A percentile compares a stretch with the other conserved stretches of the same genome.
Conservation (phyloP, 2,113 vertebrate genomes). For the Heterotis niloticus region DNA sequence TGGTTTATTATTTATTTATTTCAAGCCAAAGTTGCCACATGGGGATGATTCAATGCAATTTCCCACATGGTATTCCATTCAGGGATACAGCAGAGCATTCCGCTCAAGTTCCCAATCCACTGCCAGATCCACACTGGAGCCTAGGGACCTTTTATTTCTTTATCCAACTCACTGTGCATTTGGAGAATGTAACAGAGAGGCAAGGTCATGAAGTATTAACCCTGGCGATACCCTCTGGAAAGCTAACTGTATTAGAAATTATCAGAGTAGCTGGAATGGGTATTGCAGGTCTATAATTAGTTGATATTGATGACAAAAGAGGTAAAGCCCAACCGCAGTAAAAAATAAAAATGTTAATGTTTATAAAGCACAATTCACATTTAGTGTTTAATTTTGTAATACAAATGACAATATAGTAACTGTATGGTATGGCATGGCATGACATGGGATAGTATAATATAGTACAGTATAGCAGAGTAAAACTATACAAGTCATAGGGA, state of each 20-base stretch:
- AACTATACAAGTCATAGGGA: too few relatives aligned
- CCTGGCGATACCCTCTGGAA: not conserved
- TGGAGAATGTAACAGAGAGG: not conserved
- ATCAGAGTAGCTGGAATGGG: not conserved
- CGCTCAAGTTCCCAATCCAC: not conserved
- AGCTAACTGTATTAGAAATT: not conserved
- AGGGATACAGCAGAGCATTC: conserved; percentile 1
- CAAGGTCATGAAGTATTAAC: not conserved
- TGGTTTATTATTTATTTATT: conserved; percentile 5
- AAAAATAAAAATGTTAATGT: conserved; percentile 14
- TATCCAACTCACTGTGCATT: not conserved
- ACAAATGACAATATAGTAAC: too few relatives aligned
- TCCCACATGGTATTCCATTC: not conserved
- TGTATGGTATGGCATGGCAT: too few relatives aligned
- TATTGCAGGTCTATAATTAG: not conserved
- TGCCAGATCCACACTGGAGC: not conserved
- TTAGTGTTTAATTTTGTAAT: not conserved
- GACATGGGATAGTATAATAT: too few relatives aligned
- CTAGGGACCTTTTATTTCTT: not conserved
- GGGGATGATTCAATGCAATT: not conserved
- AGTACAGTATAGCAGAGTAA: too few relatives aligned
- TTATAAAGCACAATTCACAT: conserved; percentile 17
- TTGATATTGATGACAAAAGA: conserved; percentile 10
- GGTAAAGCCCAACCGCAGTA: not conserved
- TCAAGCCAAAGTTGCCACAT: not conserved